These are phyloP conservation scores for Brachyhypopomus gauderio DNA, from an alignment of 2,113 vertebrate species.

Conservation along the genomic window DNA sequence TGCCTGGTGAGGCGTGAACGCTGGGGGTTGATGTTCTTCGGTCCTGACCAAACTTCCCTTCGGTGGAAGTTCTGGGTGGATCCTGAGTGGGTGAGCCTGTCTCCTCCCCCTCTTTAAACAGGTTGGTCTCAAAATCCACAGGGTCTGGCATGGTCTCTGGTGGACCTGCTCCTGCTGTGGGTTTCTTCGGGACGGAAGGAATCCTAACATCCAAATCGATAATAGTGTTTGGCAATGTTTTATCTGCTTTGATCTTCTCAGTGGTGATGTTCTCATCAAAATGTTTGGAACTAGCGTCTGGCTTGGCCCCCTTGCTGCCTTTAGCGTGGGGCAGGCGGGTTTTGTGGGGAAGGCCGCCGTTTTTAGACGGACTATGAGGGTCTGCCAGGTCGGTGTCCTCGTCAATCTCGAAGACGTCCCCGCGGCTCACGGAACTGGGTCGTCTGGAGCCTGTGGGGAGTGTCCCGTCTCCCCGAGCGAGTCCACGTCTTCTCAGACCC, in stretches of 20 bases:
- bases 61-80: constrained; percentile 7
- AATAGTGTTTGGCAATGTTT: constrained; percentile 57
- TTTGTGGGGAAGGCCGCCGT: constrained; percentile 54
- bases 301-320: constrained; percentile 69
- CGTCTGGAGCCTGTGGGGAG: constrained; percentile 59
- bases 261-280: constrained; percentile 79
- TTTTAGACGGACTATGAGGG: constrained; percentile 58
- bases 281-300: constrained; percentile 62
- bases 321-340: constrained; percentile 54
- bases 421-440: constrained; percentile 59
- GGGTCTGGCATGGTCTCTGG: constrained; percentile 31
- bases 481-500: constrained; percentile 58
- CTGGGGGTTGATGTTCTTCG: constrained; percentile 9
- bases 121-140: constrained; percentile 50
- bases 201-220: constrained; percentile 58
- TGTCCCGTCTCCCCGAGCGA: constrained; percentile 68
- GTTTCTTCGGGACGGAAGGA: constrained; percentile 50
- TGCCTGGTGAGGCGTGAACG: constrained; percentile 5
- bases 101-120: constrained; percentile 43
- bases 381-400: constrained; percentile 74
- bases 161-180: constrained; percentile 26
- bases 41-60: not conserved
- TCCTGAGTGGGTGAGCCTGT: constrained; percentile 18
- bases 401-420: constrained; percentile 73
- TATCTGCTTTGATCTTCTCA: constrained; percentile 64